Base-by-base conservation (phyloP, 2,888 invertebrate species). In the Lottia gigantea region DNA sequence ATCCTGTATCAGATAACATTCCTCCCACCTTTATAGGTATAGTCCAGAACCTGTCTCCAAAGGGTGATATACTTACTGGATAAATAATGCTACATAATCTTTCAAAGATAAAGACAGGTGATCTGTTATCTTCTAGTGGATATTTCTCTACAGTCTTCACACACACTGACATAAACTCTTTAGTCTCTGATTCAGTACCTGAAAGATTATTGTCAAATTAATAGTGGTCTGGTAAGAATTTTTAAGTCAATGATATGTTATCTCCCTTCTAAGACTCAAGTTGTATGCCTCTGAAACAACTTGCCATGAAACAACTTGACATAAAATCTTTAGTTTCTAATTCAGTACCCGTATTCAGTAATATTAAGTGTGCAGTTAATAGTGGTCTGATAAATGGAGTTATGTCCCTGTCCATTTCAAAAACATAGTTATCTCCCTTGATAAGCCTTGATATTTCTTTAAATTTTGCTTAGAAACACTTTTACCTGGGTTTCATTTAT, bases 61-160 rank as follows among this genome's bases (percentile, higher is more conserved):
- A 31, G 31, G 6, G 31, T 2, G 3, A 31, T 4, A 31, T 31
- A 81, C 86, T 82, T 78, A 88, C 88, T 0, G 87, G 98, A 87
- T 96, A 96, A 79, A 99, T 98, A 76, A 98, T 96, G 25, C 97
- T 97, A 87, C 98, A 98, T 2, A 98, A 92, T 61, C 98, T 91
- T 90, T 98, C 98, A 88, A 98, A 98, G 76, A 98, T 96, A 87
- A 98, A 98, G 3, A 98, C 97, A 0, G 98, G 98, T 0, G 98
- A 98, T 78, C 96, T 92, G 77, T 97, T 94, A 89, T 98, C 98
- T 86, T 95, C 95, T 46, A 94, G 91, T 65, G 95, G 95, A 82
- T 90, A 91, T 84, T 95, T 95, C 86, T 95, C 94, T 1, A 98
- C 95, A 0, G 98, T 97, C 89, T 97, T 95, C 26, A 98, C 95